These are phyloP conservation scores for Hymenochirus boettgeri DNA, from an alignment of 2,113 vertebrate genomes.

Conservation along the genomic window DNA sequence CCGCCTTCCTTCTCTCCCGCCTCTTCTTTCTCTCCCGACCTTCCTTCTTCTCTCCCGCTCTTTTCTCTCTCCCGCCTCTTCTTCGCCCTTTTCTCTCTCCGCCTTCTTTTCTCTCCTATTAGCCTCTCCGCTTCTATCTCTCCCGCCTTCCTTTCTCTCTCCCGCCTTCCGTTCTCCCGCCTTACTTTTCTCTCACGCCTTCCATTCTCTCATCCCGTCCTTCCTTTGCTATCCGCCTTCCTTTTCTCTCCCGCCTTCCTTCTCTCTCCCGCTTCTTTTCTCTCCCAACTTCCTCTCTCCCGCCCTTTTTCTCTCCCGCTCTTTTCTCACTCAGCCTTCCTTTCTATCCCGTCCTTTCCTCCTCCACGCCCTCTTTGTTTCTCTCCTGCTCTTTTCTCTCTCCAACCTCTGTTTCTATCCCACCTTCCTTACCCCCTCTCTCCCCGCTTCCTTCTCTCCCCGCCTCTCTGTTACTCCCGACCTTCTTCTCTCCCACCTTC, in stretches of 20 bases:
- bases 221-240: conserved; percentile 1
- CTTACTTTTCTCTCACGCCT: background rate
- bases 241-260: background rate
- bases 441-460: no score
- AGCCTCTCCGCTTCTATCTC: background rate
- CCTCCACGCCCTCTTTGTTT: background rate
- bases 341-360: background rate
- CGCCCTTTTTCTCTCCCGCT: no score
- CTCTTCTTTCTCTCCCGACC: no score
- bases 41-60: no score
- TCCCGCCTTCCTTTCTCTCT: background rate
- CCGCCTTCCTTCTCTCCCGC: no score
- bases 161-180: background rate
- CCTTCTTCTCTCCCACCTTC: background rate
- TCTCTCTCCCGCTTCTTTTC: no score
- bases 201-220: background rate
- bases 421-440: background rate
- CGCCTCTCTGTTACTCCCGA: background rate
- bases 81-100: no score
- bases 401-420: background rate
- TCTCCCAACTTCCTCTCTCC: no score
- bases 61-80: no score
- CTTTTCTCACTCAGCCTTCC: background rate
- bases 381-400: background rate
- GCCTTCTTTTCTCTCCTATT: background rate